Evolutionary conservation across 2,797 vertebrate genomes (phyloP), one percentile per base, ranked within the genome.

Genomic region (Anniella stebbinsi): DNA sequence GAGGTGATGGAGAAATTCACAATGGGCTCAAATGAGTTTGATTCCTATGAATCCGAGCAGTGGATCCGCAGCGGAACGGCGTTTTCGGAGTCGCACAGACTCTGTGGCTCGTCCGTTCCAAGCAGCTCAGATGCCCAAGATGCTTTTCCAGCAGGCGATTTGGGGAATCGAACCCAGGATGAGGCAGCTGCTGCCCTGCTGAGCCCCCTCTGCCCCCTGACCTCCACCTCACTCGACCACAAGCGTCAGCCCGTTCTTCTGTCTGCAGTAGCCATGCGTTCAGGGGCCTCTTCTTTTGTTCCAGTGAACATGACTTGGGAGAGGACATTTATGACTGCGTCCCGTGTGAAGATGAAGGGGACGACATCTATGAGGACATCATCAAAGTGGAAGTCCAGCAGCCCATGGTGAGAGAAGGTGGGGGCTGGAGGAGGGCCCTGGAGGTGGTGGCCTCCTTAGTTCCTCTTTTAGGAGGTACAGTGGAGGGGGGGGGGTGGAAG

Each of bases 301-400:
- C 30, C 96, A 99, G 99, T 1, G 99, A 99, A 75, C 99, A 99
- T 30, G 99, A 99, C 80, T 95, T 99, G 97, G 99, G 99, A 3
- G 99, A 99, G 96, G 99, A 99, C 96, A 98, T 99, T 95, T 99
- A 99, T 0, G 99, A 99, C 97, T 99, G 99, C 0, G 99, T 99
- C 83, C 99, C 99, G 0, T 99, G 99, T 21, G 99, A 99, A 38
- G 99, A 99, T 2, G 99, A 99, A 67, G 98, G 98, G 0, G 99
- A 99, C 13, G 99, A 99, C 95, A 99, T 99, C 97, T 99, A 99
- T 0, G 99, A 99, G 97, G 99, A 99, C 97, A 99, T 99, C 97
- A 99, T 99, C 97, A 98, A 98, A 97, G 99, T 99, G 98, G 99
- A 99, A 94, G 99, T 99, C 93, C 98, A 98, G 96, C 99, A 99